Percentiles rank a stretch among this genome's conserved stretches.
Evolutionary conservation across 2,888 invertebrate genomes (phyloP).

Genomic region (Eucriotettix oculatus): DNA sequence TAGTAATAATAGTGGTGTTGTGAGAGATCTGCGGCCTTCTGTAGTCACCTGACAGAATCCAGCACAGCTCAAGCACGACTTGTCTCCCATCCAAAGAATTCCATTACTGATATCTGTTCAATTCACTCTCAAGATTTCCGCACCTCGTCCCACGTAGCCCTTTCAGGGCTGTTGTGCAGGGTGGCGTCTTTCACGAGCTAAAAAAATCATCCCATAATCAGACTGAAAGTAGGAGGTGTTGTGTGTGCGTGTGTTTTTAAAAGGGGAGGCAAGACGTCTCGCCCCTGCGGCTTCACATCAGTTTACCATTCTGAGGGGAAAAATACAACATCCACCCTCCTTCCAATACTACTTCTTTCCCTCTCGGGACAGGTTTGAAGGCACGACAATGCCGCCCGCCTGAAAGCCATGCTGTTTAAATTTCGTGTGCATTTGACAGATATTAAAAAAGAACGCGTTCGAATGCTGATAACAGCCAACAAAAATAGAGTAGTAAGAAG

Average conservation of each 20-base stretch:
- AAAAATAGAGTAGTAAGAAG: constrained; percentile 3
- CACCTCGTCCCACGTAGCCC: neutral
- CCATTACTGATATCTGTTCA: neutral
- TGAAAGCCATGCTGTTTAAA: constrained; percentile 14
- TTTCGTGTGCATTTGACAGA: constrained; percentile 15
- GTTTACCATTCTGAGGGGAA: no score
- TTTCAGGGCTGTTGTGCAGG: neutral
- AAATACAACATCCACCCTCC: neutral
- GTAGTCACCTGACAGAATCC: no score
- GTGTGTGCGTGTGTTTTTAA: neutral
- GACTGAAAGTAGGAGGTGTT: neutral
- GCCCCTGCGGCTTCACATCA: no score
- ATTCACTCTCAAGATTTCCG: neutral
- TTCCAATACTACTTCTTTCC: neutral
- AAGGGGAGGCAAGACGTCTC: neutral
- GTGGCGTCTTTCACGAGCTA: neutral
- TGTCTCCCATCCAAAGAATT: neutral
- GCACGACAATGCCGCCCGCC: constrained; percentile 7
- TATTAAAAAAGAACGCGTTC: constrained; percentile 14
- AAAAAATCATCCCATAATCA: neutral
- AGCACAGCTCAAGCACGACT: no score
- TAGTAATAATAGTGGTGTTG: no score
- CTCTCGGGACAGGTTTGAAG: constrained; percentile 11
- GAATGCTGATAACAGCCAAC: constrained; percentile 12
- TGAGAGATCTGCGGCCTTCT: no score